These are phyloP conservation scores for Spea multiplicata DNA, from an alignment of 2,113 vertebrate genomes.

Conservation along the genomic window DNA sequence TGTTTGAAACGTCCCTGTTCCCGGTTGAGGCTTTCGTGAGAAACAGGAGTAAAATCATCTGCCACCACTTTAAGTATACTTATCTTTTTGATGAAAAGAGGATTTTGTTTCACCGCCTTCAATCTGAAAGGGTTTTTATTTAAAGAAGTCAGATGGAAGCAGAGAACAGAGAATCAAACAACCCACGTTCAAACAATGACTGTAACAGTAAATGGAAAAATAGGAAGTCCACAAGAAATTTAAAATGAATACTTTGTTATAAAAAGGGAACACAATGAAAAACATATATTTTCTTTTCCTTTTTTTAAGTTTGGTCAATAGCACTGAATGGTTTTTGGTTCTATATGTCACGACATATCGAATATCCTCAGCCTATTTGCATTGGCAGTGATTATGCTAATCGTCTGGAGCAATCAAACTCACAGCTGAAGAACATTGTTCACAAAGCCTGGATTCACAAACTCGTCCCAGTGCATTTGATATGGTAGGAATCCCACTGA, in stretches of 20 bases:
- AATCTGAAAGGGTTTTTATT: not conserved
- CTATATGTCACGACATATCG: not conserved
- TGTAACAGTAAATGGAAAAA: not conserved
- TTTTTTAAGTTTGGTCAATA: no score
- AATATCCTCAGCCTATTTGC: conserved; percentile 3
- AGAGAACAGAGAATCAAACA: conserved; percentile 2
- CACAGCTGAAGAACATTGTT: not conserved
- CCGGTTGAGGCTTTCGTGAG: not conserved
- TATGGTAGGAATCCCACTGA: conserved; percentile 20
- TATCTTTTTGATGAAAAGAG: not conserved
- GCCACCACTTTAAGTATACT: not conserved
- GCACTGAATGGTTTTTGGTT: not conserved
- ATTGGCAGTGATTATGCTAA: conserved; percentile 29
- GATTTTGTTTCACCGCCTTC: not conserved
- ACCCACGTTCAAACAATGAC: not conserved
- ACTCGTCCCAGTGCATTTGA: not conserved
- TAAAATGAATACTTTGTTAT: no score
- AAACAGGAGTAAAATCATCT: not conserved
- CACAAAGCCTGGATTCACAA: conserved; percentile 4
- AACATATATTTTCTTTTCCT: no score
- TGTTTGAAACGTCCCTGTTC: not conserved
- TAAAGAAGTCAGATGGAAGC: not conserved
- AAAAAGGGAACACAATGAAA: no score
- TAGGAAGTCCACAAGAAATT: not conserved
- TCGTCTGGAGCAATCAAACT: conserved; percentile 7